Evolutionary conservation across 2,888 invertebrate species (phyloP).

Genomic region (Limnephilus auricula): DNA sequence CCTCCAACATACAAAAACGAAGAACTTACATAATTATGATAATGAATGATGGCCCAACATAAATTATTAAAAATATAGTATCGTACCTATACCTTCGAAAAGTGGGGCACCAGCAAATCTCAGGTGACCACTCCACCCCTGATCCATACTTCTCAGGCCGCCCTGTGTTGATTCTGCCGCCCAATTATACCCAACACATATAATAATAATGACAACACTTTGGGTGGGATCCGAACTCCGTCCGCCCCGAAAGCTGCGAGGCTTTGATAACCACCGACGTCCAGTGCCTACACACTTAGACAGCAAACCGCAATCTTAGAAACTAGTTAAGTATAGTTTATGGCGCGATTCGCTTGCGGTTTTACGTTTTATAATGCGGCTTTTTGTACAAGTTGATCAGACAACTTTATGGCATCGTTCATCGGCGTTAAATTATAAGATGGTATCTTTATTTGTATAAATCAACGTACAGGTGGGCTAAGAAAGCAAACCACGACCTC

Average conservation of each 20-base stretch:
- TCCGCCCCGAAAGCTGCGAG: not conserved
- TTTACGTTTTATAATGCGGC: constrained; percentile 48
- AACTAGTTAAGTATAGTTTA: constrained; percentile 50
- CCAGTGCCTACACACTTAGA: not conserved
- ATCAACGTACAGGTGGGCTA: not conserved
- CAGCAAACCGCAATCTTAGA: constrained; percentile 22
- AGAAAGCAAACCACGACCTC: not conserved
- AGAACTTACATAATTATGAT: not conserved
- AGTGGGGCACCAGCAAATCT: too few relatives aligned
- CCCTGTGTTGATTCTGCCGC: constrained; percentile 57
- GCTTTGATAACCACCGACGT: not conserved
- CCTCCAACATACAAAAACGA: too few relatives aligned
- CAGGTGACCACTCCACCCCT: not conserved
- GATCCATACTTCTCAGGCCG: not conserved
- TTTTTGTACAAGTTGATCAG: constrained; percentile 55
- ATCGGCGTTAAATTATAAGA: constrained; percentile 30
- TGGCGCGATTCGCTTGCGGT: constrained; percentile 41
- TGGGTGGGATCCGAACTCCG: constrained; percentile 56
- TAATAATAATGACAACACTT: constrained; percentile 58
- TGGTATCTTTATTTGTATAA: not conserved
- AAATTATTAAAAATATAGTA: not conserved
- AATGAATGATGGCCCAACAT: not conserved
- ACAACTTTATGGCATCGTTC: constrained; percentile 50
- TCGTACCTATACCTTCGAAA: too few relatives aligned
- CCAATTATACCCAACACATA: constrained; percentile 58